phyloP scores from a whole-genome alignment of 2,888 invertebrate species.

The Erebia ligea region DNA sequence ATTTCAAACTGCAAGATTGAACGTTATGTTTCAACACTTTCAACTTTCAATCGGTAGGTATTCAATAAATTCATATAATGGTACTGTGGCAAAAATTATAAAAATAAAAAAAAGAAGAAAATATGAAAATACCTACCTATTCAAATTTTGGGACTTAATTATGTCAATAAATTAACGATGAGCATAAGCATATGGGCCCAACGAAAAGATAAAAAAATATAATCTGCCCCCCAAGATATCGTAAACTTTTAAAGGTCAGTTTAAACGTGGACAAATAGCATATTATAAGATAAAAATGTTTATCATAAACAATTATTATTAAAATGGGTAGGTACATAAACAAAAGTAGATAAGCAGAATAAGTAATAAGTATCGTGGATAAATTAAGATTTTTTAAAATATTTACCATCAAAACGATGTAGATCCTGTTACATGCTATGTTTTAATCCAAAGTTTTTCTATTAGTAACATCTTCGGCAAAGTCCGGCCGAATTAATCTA shows the following conservation, averaged over 20 bases:
- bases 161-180: slow-evolving; percentile 55
- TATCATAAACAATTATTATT: not conserved
- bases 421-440: too few species aligned
- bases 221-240: slow-evolving; percentile 62
- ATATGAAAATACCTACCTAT: slow-evolving; percentile 12
- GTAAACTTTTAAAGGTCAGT: slow-evolving; percentile 49
- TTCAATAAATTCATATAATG: too few species aligned
- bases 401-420: too few species aligned
- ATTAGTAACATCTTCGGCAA: too few species aligned
- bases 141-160: slow-evolving; percentile 46
- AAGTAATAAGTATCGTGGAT: too few species aligned
- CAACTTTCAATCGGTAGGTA: too few species aligned
- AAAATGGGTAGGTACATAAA: not conserved
- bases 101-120: not conserved
- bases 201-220: slow-evolving; percentile 57
- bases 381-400: too few species aligned
- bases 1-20: too few species aligned
- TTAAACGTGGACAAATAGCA: slow-evolving; percentile 31
- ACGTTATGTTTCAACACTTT: too few species aligned
- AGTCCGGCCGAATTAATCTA: too few species aligned
- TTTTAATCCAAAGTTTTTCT: too few species aligned
- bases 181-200: slow-evolving; percentile 46
- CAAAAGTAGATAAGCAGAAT: not conserved
- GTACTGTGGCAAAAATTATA: too few species aligned
- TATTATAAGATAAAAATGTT: not conserved